These are phyloP conservation scores for Sinelater perroti DNA, from an alignment of 2,888 invertebrate genomes.

Conservation along the genomic window DNA sequence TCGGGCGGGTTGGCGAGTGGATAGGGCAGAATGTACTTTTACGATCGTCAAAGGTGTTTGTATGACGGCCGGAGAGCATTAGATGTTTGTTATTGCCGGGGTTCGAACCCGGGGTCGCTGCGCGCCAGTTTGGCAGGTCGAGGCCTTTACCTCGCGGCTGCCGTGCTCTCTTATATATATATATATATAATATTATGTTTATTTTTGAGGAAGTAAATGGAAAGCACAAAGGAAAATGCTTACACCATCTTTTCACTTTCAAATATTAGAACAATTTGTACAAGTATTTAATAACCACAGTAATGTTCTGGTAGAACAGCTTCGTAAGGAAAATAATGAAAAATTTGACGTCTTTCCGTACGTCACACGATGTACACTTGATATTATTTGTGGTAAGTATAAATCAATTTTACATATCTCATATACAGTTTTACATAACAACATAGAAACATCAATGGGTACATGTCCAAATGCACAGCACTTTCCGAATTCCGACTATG, in stretches of 20 bases:
- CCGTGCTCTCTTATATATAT: too few relatives aligned
- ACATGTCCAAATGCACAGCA: conserved; percentile 76
- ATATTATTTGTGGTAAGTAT: conserved; percentile 47
- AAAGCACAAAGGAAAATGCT: conserved; percentile 73
- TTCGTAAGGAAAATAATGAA: conserved; percentile 28
- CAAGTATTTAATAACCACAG: conserved; percentile 29
- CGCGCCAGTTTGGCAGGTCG: too few relatives aligned
- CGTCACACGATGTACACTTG: conserved; percentile 41
- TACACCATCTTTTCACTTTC: conserved; percentile 81
- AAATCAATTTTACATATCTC: too few relatives aligned
- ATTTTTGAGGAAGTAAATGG: conserved; percentile 64
- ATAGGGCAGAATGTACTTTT: too few relatives aligned
- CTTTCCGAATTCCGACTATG: conserved; percentile 74
- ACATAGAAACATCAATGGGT: too few relatives aligned
- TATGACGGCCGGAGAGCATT: too few relatives aligned
- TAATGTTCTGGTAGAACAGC: conserved; percentile 30
- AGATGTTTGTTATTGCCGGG: too few relatives aligned
- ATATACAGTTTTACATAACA: conserved; percentile 16
- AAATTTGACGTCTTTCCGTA: conserved; percentile 44
- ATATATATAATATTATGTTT: too few relatives aligned
- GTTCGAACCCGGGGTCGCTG: too few relatives aligned
- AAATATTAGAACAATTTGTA: conserved; percentile 41
- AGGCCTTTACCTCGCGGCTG: too few relatives aligned
- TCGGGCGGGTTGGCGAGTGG: too few relatives aligned
- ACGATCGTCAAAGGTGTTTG: too few relatives aligned